Base-by-base conservation (phyloP, 2,113 vertebrate species). In the Fregata magnificens region DNA sequence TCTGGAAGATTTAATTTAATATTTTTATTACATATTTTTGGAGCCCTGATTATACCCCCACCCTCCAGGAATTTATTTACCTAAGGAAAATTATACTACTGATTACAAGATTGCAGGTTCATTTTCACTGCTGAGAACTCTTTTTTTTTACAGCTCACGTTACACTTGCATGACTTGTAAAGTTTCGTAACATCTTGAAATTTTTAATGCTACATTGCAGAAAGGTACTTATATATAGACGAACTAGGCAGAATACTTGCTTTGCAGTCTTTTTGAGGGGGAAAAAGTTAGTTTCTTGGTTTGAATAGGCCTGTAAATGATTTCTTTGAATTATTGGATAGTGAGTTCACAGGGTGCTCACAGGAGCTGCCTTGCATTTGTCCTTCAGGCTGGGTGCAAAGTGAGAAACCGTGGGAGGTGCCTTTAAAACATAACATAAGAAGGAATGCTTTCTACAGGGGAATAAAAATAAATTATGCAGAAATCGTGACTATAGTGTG, bases 101-200 rank as follows among this genome's bases (percentile, higher is more conserved):
- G 98, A 98, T 98, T 97, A 98, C 96, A 98, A 90, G 97, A 97
- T 98, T 96, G 93, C 93, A 97, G 97, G 93, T 98, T 97, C 95
- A 95, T 97, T 96, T 98, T 98, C 95, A 95, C 94, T 92, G 96
- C 96, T 78, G 94, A 94, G 88, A 96, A 87, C 88, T 96, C 45
- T 32, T 50, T 24, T 55, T 85, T 78, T 96, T 96, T 84, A 95
- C 95, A 96, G 89, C 86, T 98, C 96, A 90, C 20, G 36, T 85
- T 93, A 97, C 96, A 97, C 78, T 93, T 84, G 90, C 86, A 96
- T 94, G 94, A 97, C 96, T 97, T 97, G 93, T 96, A 94, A 96
- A 97, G 94, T 97, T 97, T 96, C 89, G 82, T 91, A 97, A 95
- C 93, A 92, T 93, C 94, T 98, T 95, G 97, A 98, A 98, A 93